These are phyloP conservation scores for Tethea ocularis DNA, from an alignment of 2,888 invertebrate species.

Conservation along the genomic window DNA sequence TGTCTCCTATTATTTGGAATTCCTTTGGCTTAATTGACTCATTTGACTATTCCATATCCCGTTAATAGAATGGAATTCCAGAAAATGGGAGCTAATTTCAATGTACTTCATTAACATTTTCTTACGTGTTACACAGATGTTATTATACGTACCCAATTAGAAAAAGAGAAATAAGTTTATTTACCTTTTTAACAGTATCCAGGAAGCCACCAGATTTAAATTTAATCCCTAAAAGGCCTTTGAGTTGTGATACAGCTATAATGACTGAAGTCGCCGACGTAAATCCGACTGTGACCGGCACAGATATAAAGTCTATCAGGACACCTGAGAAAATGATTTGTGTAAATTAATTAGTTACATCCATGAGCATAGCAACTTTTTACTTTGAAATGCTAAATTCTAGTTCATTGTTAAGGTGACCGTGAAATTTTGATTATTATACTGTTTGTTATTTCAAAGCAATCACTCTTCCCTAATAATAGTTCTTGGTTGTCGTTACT, in stretches of 20 bases:
- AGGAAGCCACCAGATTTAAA: constrained; percentile 90
- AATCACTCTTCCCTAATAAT: neutral
- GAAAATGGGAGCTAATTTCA: too few species aligned
- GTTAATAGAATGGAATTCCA: too few species aligned
- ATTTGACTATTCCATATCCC: too few species aligned
- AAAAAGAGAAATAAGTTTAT: neutral
- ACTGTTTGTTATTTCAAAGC: neutral
- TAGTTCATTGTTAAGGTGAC: neutral
- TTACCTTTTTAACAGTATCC: constrained; percentile 87
- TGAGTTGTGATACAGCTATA: constrained; percentile 93
- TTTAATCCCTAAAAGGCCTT: constrained; percentile 87
- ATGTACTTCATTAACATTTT: too few species aligned
- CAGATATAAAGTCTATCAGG: constrained; percentile 94
- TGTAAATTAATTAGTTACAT: neutral
- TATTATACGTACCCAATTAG: too few species aligned
- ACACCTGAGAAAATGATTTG: constrained; percentile 84
- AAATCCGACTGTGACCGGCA: constrained; percentile 95
- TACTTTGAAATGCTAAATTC: neutral
- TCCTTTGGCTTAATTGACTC: too few species aligned
- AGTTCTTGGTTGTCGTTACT: too few species aligned
- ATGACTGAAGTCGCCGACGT: constrained; percentile 96
- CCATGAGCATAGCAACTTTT: neutral
- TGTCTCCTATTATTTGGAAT: too few species aligned
- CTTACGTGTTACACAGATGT: too few species aligned
- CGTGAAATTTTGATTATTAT: neutral